Percentiles rank a stretch among this genome's conserved stretches.
These are phyloP conservation scores for Geophilus truncorum DNA, from an alignment of 2,888 invertebrate genomes.

Conservation along the genomic window DNA sequence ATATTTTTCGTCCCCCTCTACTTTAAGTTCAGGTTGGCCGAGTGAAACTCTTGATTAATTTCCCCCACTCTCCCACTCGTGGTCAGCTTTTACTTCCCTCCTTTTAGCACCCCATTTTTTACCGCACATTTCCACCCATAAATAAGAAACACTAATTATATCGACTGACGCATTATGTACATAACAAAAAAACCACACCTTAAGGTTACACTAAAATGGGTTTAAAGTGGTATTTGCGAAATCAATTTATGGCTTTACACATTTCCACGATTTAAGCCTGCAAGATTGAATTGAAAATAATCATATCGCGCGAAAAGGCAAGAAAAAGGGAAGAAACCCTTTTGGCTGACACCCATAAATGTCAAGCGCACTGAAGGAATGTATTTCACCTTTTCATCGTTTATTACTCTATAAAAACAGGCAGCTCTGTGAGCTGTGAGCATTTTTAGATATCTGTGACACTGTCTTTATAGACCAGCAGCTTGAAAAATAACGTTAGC, in stretches of 20 bases:
- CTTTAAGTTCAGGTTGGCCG: no score
- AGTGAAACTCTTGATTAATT: no score
- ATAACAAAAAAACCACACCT: neutral
- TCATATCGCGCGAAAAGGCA: neutral
- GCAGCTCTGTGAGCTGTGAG: conserved; percentile 7
- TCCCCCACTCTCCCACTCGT: no score
- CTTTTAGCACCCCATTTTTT: no score
- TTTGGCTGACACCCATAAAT: neutral
- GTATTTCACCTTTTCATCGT: conserved; percentile 20
- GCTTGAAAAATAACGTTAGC: neutral
- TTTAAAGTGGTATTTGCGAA: neutral
- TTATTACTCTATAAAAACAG: conserved; percentile 27
- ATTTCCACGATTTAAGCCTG: neutral
- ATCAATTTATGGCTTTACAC: neutral
- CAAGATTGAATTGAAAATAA: conserved; percentile 4
- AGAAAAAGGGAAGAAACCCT: neutral
- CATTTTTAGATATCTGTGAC: neutral
- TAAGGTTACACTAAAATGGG: neutral
- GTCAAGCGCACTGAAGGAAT: conserved; percentile 10
- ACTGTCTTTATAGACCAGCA: neutral
- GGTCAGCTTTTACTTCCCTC: no score
- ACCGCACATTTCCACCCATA: no score
- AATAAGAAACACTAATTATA: no score
- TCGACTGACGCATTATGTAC: no score
- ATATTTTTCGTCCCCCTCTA: no score